Percentiles rank a stretch among this genome's conserved stretches.
phyloP scores from a whole-genome alignment of 2,113 vertebrate species.

The Seriola rivoliana region DNA sequence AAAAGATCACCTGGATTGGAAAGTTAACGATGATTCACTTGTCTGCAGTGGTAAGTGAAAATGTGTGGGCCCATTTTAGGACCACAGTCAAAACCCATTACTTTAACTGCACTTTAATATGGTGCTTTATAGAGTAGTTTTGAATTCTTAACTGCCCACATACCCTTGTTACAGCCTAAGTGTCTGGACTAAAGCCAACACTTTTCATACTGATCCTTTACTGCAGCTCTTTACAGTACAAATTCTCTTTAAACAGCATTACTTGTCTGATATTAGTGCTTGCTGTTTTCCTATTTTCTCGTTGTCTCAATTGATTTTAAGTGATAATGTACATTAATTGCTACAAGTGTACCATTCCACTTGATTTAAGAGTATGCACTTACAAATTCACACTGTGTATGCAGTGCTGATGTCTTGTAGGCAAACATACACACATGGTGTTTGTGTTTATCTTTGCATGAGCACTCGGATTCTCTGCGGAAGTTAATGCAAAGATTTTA shows the following conservation, averaged over 20 bases:
- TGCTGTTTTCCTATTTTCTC: conserved; percentile 7
- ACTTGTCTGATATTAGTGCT: conserved; percentile 9
- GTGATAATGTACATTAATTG: conserved; percentile 47
- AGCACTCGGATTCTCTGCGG: conserved; percentile 11
- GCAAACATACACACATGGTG: neutral
- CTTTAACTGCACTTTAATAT: conserved; percentile 63
- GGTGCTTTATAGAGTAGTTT: conserved; percentile 53
- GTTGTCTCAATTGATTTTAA: conserved; percentile 11
- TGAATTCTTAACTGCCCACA: conserved; percentile 55
- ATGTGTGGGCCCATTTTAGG: conserved; percentile 32
- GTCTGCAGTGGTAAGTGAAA: conserved; percentile 70
- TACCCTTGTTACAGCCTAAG: conserved; percentile 48
- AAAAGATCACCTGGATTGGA: conserved; percentile 51
- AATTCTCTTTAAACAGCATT: conserved; percentile 22
- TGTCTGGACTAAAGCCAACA: conserved; percentile 61
- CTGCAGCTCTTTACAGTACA: conserved; percentile 32
- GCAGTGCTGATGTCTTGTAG: conserved; percentile 7
- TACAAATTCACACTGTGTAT: neutral
- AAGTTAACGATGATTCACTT: conserved; percentile 57
- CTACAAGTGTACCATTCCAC: conserved; percentile 23
- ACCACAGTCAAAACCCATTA: conserved; percentile 58
- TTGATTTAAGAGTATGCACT: conserved; percentile 9
- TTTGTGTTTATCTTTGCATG: neutral
- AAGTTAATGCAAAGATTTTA: conserved; percentile 24
- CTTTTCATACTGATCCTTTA: conserved; percentile 28